A percentile compares a stretch with the other conserved stretches of the same genome.
Evolutionary conservation across 1,140 invertebrate species (phyloP).

Genomic region (Ylistrum balloti): DNA sequence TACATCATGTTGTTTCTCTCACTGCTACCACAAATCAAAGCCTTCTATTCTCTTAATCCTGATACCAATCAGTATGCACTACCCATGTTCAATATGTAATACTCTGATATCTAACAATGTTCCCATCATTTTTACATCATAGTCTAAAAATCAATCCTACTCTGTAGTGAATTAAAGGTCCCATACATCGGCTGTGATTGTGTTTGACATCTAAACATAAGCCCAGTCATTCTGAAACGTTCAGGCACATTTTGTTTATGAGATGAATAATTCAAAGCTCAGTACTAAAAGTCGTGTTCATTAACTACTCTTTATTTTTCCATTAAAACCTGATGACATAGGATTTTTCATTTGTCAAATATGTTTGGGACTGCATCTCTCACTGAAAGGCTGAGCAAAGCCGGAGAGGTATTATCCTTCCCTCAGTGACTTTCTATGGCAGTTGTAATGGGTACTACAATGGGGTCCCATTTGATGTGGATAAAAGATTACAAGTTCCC

Average conservation of each 20-base stretch:
- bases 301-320: slow-evolving; percentile 31
- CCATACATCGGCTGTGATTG: not conserved
- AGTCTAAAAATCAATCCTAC: slow-evolving; percentile 16
- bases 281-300: slow-evolving; percentile 4
- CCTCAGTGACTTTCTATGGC: not conserved
- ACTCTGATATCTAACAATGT: not conserved
- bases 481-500: slow-evolving; percentile 10
- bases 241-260: slow-evolving; percentile 3
- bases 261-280: slow-evolving; percentile 15
- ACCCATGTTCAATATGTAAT: slow-evolving; percentile 8
- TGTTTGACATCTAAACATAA: slow-evolving; percentile 5
- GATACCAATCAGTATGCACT: slow-evolving; percentile 9
- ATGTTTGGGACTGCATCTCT: not conserved
- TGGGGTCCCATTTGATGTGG: slow-evolving; percentile 14
- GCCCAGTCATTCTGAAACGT: slow-evolving; percentile 5
- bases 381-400: not conserved
- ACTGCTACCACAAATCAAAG: not conserved
- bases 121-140: slow-evolving; percentile 39
- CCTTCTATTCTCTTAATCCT: not conserved
- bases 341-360: slow-evolving; percentile 22
- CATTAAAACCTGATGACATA: not conserved
- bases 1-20: not conserved
- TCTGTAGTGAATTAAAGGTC: not conserved
- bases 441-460: not conserved
- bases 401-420: not conserved